Base-by-base conservation (phyloP, 2,113 vertebrate species). In the Gobiocypris rarus region DNA sequence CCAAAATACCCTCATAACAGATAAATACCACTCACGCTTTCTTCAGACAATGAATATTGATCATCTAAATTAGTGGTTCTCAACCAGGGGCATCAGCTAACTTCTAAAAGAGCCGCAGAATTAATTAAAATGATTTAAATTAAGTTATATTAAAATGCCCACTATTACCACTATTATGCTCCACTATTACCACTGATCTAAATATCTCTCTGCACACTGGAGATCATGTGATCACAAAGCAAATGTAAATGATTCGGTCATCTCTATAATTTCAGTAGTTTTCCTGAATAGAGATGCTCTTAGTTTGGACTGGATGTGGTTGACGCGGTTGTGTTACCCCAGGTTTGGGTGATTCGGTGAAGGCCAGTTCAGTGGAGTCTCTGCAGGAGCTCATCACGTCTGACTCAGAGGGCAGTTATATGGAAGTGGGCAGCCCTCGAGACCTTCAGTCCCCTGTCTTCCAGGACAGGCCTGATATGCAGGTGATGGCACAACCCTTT, bases 371-470 rank as follows among this genome's bases (percentile, higher is more conserved):
- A 3, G 90, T 95, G 43, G 98, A 99, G 86, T 99, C 98, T 24
- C 95, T 99, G 89, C 96, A 96, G 89, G 98, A 98, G 83, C 91
- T 97, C 59, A 87, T 97, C 90, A 97, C 96, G 0, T 99, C 98
- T 17, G 98, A 99, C 89, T 99, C 98, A 1, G 97, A 99, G 93
- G 95, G 97, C 85, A 99, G 98, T 93, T 97, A 92, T 0, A 94
- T 93, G 81, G 98, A 94, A 83, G 92, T 94, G 56, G 90, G 95
- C 76, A 99, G 97, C 85, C 98, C 97, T 83, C 93, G 97, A 92
- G 97, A 98, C 75, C 88, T 96, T 52, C 96, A 95, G 87, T 99
- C 97, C 0, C 98, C 97, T 0, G 91, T 97, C 86, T 96, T 97
- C 88, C 92, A 93, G 14, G 95, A 96, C 83, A 95, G 90, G 86